Conservation (phyloP, 1,140 invertebrate genomes). For the Megalopta genalis region DNA sequence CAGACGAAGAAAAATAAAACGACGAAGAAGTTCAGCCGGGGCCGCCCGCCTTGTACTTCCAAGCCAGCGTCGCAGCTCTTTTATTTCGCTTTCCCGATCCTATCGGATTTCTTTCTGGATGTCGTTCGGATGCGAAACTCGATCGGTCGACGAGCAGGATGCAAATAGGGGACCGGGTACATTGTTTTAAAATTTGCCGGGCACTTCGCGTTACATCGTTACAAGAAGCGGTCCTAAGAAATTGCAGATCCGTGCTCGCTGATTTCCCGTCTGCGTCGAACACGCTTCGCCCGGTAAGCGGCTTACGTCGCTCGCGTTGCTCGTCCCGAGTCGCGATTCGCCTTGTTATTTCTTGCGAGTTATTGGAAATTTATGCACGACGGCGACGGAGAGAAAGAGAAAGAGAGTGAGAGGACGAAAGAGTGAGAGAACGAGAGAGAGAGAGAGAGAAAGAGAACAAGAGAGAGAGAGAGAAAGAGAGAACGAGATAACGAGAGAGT, state of each 20-base stretch:
- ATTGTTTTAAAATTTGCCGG: background rate
- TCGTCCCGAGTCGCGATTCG: background rate
- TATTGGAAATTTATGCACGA: slow-evolving; percentile 37
- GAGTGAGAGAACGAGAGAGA: too few species aligned
- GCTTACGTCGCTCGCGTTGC: slow-evolving; percentile 28
- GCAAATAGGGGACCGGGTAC: background rate
- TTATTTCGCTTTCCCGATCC: too few species aligned
- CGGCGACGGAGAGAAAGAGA: too few species aligned
- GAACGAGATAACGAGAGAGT: too few species aligned
- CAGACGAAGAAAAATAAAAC: too few species aligned
- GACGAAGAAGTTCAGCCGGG: too few species aligned
- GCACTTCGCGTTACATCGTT: background rate
- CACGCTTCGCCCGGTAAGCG: slow-evolving; percentile 13
- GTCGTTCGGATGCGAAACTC: background rate
- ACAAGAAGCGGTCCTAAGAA: slow-evolving; percentile 33
- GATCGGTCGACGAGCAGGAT: background rate
- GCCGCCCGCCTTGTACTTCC: too few species aligned
- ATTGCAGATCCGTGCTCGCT: slow-evolving; percentile 10
- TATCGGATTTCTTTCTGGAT: too few species aligned
- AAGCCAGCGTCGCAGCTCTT: too few species aligned
- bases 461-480: too few species aligned
- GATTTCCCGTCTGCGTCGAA: background rate
- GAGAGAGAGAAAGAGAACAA: too few species aligned
- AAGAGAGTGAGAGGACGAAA: too few species aligned
- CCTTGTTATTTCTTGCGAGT: slow-evolving; percentile 37